Conservation (phyloP, 2,888 invertebrate genomes). For the Lumbricus terrestris region DNA sequence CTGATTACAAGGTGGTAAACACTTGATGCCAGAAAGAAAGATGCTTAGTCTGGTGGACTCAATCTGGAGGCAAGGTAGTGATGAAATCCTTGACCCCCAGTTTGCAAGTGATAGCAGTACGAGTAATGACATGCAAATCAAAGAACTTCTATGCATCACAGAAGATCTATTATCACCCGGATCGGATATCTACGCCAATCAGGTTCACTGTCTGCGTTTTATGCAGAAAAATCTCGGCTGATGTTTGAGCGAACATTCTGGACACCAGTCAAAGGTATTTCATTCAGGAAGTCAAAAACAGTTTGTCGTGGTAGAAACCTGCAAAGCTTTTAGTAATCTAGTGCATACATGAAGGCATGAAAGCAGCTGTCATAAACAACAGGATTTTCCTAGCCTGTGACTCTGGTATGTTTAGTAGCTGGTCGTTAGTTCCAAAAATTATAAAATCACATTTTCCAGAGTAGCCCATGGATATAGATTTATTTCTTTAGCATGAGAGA, state of each 20-base stretch:
- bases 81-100: neutral
- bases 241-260: neutral
- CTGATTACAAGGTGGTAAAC: neutral
- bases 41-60: too few relatives aligned
- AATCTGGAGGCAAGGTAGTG: too few relatives aligned
- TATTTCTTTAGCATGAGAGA: neutral
- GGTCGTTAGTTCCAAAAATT: neutral
- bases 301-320: neutral
- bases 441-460: neutral
- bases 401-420: neutral
- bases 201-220: neutral
- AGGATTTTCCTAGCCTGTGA: neutral
- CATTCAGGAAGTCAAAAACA: neutral
- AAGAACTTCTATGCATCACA: neutral
- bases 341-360: neutral
- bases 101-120: neutral
- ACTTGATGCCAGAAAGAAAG: neutral
- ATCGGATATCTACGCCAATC: neutral
- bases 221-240: neutral
- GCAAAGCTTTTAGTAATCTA: neutral
- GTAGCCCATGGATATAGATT: neutral
- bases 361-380: neutral
- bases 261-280: neutral
- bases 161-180: neutral
- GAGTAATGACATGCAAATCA: neutral